Percentiles rank a stretch among this genome's conserved stretches.
Evolutionary conservation across 2,113 vertebrate genomes (phyloP).

Genomic region (Rhynchopsitta pachyrhyncha): DNA sequence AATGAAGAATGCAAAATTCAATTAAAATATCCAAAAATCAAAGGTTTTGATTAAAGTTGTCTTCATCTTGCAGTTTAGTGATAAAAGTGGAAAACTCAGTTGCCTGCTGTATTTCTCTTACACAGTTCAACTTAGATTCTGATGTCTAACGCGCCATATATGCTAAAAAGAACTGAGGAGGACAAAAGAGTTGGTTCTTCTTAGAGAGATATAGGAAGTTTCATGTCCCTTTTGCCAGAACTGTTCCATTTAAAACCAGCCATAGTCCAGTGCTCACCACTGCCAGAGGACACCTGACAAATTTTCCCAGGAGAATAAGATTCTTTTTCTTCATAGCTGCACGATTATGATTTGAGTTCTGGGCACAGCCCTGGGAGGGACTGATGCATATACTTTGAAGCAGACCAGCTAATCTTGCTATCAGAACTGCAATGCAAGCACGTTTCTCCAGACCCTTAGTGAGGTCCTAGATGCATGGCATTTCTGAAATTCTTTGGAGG

Average conservation of each 20-base stretch:
- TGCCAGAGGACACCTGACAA: neutral
- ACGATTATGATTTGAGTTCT: neutral
- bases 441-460: neutral
- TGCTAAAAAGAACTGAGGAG: neutral
- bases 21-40: neutral
- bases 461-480: neutral
- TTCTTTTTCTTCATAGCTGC: neutral
- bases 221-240: neutral
- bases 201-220: neutral
- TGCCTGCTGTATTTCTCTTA: neutral
- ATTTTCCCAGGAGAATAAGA: neutral
- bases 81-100: neutral
- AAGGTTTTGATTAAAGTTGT: neutral
- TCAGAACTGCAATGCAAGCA: neutral
- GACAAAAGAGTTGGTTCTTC: neutral
- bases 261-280: neutral
- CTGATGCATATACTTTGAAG: neutral
- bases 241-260: neutral
- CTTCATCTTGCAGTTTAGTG: neutral
- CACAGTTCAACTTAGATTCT: neutral
- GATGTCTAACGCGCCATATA: neutral
- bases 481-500: slow-evolving; percentile 23
- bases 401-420: neutral
- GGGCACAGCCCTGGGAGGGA: neutral
- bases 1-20: neutral